These are phyloP conservation scores for Paratrypauchen microcephalus DNA, from an alignment of 2,797 vertebrate genomes.

Conservation along the genomic window DNA sequence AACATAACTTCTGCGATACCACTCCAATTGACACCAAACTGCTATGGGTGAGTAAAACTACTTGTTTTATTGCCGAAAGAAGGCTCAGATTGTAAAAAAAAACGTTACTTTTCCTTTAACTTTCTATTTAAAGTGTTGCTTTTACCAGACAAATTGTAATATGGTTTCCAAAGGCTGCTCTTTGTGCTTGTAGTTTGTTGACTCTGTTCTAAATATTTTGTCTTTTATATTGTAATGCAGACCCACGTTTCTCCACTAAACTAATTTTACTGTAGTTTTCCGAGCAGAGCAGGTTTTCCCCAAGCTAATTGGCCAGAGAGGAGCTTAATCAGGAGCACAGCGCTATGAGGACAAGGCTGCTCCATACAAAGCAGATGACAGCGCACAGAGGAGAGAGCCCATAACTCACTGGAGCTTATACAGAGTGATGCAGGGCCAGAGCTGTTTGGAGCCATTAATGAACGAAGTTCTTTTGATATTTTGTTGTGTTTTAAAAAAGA, in stretches of 20 bases:
- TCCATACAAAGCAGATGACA: conserved; percentile 52
- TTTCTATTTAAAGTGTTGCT: background rate
- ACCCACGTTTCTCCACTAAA: conserved; percentile 26
- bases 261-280: conserved; percentile 30
- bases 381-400: conserved; percentile 37
- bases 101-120: no score
- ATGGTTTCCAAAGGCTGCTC: no score
- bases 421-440: conserved; percentile 35
- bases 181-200: background rate
- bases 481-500: no score
- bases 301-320: conserved; percentile 54
- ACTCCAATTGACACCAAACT: no score
- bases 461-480: background rate
- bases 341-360: conserved; percentile 51
- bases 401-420: conserved; percentile 9
- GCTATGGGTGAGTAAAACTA: no score
- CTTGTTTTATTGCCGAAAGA: no score
- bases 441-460: background rate
- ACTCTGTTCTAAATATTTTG: background rate
- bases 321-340: conserved; percentile 56
- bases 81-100: no score
- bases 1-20: no score
- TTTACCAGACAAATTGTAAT: background rate
- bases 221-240: conserved; percentile 39
- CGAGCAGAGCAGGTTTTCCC: conserved; percentile 37